These are phyloP conservation scores for Radopholus similis DNA, from an alignment of 1,140 invertebrate genomes.

Conservation along the genomic window DNA sequence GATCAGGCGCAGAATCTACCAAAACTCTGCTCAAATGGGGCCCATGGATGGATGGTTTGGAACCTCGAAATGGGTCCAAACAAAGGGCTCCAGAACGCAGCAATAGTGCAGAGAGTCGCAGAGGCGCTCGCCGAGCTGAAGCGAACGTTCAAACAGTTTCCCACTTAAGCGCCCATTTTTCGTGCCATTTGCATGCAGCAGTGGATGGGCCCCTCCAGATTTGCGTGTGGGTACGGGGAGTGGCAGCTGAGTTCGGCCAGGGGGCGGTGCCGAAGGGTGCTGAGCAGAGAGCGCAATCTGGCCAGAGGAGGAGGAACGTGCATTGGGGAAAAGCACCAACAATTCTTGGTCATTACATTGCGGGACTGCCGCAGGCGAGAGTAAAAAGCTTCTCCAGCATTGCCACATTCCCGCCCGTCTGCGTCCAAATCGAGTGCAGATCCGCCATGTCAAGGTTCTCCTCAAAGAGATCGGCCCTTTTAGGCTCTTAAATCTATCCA, in stretches of 20 bases:
- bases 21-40: background rate
- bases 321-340: background rate
- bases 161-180: no score
- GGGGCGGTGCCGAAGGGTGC: background rate
- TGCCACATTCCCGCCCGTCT: slow-evolving; percentile 8
- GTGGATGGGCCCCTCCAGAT: background rate
- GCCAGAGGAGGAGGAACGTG: background rate
- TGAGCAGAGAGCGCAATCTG: background rate
- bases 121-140: background rate
- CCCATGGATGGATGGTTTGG: background rate
- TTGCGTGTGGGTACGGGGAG: background rate
- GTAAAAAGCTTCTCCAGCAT: slow-evolving; percentile 10
- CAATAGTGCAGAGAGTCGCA: background rate
- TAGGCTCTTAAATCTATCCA: background rate
- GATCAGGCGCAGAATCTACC: slow-evolving; percentile 4
- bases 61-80: slow-evolving; percentile 6
- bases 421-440: background rate
- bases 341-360: background rate
- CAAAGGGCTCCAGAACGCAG: background rate
- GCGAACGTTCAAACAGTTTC: background rate
- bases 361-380: slow-evolving; percentile 1
- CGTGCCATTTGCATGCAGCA: background rate
- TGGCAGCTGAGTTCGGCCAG: slow-evolving; percentile 2
- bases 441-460: background rate
- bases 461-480: background rate